Conservation (phyloP, 1,140 invertebrate species). For the Anoplolepis gracilipes region DNA sequence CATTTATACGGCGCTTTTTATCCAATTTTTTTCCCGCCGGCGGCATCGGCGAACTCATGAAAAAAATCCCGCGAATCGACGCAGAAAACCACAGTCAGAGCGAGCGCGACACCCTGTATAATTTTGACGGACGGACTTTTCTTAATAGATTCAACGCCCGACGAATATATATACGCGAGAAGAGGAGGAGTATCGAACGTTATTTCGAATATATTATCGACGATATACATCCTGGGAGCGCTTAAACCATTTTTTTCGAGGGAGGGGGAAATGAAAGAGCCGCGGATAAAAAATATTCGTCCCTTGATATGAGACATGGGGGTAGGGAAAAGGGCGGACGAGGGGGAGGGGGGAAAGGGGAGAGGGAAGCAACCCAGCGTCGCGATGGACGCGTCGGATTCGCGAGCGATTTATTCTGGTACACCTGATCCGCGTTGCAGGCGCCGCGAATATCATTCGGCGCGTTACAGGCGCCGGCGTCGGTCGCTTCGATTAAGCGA, state of each 20-base stretch:
- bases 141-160: constrained; percentile 54
- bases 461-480: constrained; percentile 70
- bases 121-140: constrained; percentile 51
- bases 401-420: constrained; percentile 73
- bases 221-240: constrained; percentile 15
- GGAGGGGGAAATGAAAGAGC: constrained; percentile 23
- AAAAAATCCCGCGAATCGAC: constrained; percentile 31
- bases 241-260: constrained; percentile 26
- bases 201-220: constrained; percentile 48
- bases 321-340: too few relatives aligned
- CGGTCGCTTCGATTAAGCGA: constrained; percentile 79
- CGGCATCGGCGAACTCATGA: not conserved
- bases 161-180: constrained; percentile 46
- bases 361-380: constrained; percentile 3
- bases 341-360: not conserved
- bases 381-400: constrained; percentile 58
- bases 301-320: constrained; percentile 16
- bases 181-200: constrained; percentile 39
- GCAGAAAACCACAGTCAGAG: not conserved
- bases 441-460: constrained; percentile 72
- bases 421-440: constrained; percentile 71
- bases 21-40: constrained; percentile 4
- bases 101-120: constrained; percentile 22
- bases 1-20: constrained; percentile 41
- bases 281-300: constrained; percentile 52